phyloP scores from a whole-genome alignment of 2,113 vertebrate species.

The Cricetomys ansorgei region DNA sequence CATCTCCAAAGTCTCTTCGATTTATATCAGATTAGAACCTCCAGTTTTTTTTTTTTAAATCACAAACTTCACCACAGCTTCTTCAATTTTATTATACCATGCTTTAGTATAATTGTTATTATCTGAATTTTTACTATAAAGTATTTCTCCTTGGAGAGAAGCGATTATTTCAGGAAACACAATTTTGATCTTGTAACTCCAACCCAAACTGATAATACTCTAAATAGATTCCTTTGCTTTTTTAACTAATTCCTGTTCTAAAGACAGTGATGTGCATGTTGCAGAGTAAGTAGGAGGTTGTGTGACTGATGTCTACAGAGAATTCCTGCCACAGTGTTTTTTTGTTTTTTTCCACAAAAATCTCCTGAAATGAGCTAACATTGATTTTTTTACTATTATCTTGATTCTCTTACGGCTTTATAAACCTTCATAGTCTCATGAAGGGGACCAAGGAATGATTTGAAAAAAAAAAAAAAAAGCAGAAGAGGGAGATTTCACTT shows the following conservation, averaged over 20 bases:
- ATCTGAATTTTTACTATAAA: constrained; percentile 39
- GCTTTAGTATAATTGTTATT: not conserved
- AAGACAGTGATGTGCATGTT: constrained; percentile 47
- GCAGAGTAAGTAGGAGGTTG: constrained; percentile 24
- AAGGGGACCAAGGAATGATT: not conserved
- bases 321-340: constrained; percentile 43
- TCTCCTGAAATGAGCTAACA: not conserved
- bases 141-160: constrained; percentile 25
- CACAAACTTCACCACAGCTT: not conserved
- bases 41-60: not conserved
- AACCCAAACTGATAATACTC: not conserved
- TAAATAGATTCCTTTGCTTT: constrained; percentile 36
- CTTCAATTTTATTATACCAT: not conserved
- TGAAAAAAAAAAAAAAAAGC: not conserved
- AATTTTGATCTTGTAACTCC: constrained; percentile 25
- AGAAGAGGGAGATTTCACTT: not conserved
- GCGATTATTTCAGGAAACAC: constrained; percentile 40
- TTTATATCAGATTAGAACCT: not conserved
- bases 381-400: not conserved
- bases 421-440: not conserved
- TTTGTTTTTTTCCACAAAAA: constrained; percentile 47
- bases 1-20: not conserved
- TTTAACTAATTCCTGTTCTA: constrained; percentile 26
- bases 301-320: constrained; percentile 41
- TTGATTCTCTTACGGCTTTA: not conserved